phyloP scores from a whole-genome alignment of 1,140 invertebrate genomes.

The Oncopeltus fasciatus region DNA sequence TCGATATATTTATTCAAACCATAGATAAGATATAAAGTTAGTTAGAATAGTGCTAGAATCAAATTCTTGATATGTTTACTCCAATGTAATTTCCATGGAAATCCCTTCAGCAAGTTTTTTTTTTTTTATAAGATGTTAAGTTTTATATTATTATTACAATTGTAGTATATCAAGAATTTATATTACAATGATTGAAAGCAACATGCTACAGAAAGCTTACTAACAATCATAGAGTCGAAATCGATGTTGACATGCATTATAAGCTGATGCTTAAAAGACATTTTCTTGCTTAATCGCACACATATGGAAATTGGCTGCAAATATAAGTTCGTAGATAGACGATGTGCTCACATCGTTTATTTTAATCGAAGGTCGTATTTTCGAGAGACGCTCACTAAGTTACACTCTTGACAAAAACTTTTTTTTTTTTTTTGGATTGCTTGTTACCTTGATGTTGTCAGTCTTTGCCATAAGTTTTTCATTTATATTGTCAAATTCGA shows the following conservation, averaged over 20 bases:
- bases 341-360: neutral
- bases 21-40: conserved; percentile 11
- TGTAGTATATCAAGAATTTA: conserved; percentile 10
- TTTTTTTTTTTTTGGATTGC: conserved; percentile 14
- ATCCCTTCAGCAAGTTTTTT: conserved; percentile 19
- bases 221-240: conserved; percentile 14
- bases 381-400: neutral
- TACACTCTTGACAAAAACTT: conserved; percentile 13
- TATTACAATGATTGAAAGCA: conserved; percentile 4
- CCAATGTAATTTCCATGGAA: conserved; percentile 1
- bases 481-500: neutral
- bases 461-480: conserved; percentile 15
- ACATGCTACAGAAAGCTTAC: neutral
- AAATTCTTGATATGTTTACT: conserved; percentile 4
- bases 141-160: too few species aligned
- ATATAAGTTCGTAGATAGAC: neutral
- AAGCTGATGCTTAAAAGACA: neutral
- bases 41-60: conserved; percentile 2
- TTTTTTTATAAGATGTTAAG: neutral
- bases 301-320: conserved; percentile 4
- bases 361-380: neutral
- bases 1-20: conserved; percentile 17
- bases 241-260: conserved; percentile 1
- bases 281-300: neutral
- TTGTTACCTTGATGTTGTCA: conserved; percentile 18